These are phyloP conservation scores for Charina bottae DNA, from an alignment of 2,113 vertebrate species.

Conservation along the genomic window DNA sequence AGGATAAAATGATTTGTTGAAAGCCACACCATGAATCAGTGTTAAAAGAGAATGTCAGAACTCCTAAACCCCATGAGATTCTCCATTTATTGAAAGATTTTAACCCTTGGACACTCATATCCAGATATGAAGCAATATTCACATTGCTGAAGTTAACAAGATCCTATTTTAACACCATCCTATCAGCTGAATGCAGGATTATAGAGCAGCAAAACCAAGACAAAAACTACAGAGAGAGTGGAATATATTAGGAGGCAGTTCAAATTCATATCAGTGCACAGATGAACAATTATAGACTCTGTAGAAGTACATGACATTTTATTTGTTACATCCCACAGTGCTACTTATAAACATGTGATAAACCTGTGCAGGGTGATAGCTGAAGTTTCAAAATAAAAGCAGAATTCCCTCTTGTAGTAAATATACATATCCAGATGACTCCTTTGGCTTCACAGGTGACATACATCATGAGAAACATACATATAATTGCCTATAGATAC, in stretches of 20 bases:
- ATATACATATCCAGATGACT: background rate
- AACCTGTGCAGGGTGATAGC: background rate
- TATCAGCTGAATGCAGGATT: background rate
- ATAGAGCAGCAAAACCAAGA: background rate
- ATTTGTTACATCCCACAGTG: background rate
- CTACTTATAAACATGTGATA: background rate
- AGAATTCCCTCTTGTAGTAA: background rate
- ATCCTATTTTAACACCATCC: conserved; percentile 12
- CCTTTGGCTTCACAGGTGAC: background rate
- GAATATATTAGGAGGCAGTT: background rate
- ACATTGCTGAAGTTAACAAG: rapidly evolving
- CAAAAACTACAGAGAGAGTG: background rate
- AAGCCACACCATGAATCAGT: background rate
- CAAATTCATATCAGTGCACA: background rate
- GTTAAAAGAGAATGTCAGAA: background rate
- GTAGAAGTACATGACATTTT: background rate
- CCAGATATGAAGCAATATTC: background rate
- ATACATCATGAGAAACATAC: background rate
- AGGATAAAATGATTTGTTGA: background rate
- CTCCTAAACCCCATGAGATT: background rate
- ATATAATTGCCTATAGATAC: background rate
- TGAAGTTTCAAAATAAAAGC: background rate
- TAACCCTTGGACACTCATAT: background rate
- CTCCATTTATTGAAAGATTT: background rate
- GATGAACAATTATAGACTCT: background rate